Evolutionary conservation across 2,113 vertebrate genomes (phyloP).

Genomic region (Bucco capensis): DNA sequence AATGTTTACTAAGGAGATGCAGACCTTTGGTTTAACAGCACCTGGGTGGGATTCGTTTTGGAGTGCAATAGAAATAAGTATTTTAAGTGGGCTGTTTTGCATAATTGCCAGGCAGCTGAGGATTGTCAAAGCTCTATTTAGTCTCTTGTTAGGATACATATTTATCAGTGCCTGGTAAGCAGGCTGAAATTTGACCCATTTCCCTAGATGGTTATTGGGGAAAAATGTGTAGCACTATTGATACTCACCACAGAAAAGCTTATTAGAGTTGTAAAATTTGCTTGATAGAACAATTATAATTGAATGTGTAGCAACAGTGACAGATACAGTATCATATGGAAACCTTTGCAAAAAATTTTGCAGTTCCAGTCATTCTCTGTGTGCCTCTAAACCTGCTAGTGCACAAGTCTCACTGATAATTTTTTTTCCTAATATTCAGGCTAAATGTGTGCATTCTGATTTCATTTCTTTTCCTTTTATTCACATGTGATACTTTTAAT

Average conservation of each 20-base stretch:
- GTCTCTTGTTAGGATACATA: neutral
- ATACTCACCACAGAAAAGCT: neutral
- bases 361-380: neutral
- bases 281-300: neutral
- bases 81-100: neutral
- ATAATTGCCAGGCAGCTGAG: neutral
- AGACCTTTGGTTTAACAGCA: neutral
- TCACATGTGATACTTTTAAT: neutral
- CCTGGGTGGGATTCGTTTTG: neutral
- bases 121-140: neutral
- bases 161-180: neutral
- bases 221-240: neutral
- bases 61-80: neutral
- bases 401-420: neutral
- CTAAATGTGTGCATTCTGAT: neutral
- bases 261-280: neutral
- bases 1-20: neutral
- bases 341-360: neutral
- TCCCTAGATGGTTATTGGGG: neutral
- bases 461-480: neutral
- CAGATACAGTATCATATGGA: neutral
- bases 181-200: neutral
- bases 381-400: neutral
- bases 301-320: neutral
- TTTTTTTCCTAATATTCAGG: neutral